These are phyloP conservation scores for Diadegma fenestrale DNA, from an alignment of 2,888 invertebrate species.

Conservation along the genomic window DNA sequence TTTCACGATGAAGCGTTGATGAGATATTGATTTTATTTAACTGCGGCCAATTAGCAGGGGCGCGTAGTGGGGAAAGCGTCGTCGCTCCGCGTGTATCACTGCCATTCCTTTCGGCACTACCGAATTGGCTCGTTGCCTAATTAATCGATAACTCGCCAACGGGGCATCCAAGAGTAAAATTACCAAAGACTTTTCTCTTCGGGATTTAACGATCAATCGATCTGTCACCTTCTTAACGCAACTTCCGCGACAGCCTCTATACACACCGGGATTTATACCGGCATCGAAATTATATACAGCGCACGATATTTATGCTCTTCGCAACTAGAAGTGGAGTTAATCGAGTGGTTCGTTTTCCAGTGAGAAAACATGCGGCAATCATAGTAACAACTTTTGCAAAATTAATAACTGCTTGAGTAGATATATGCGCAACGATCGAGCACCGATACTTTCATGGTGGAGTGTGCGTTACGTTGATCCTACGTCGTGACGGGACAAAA, in stretches of 20 bases:
- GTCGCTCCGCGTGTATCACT: not conserved
- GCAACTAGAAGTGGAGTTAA: slow-evolving; percentile 61
- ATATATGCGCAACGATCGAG: slow-evolving; percentile 1
- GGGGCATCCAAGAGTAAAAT: not conserved
- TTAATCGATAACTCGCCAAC: not conserved
- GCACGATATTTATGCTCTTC: slow-evolving; percentile 51
- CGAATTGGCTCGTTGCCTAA: not conserved
- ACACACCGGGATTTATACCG: not conserved
- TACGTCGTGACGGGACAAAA: slow-evolving; percentile 52
- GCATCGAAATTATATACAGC: slow-evolving; percentile 28
- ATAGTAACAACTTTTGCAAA: slow-evolving; percentile 63
- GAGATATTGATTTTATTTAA: not conserved
- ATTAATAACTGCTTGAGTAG: slow-evolving; percentile 57
- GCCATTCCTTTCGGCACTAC: not conserved
- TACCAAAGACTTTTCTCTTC: not conserved
- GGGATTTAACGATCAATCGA: not conserved
- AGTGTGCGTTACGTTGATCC: slow-evolving; percentile 53
- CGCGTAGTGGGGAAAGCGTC: not conserved
- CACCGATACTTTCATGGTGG: slow-evolving; percentile 1
- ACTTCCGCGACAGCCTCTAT: not conserved
- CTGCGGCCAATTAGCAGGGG: not conserved
- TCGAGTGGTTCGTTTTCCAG: slow-evolving; percentile 50
- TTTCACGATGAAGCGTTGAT: not conserved
- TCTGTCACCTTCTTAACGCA: not conserved
- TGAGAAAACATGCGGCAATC: slow-evolving; percentile 49